Conservation (phyloP, 2,888 invertebrate genomes). For the Auanema freiburgensis region DNA sequence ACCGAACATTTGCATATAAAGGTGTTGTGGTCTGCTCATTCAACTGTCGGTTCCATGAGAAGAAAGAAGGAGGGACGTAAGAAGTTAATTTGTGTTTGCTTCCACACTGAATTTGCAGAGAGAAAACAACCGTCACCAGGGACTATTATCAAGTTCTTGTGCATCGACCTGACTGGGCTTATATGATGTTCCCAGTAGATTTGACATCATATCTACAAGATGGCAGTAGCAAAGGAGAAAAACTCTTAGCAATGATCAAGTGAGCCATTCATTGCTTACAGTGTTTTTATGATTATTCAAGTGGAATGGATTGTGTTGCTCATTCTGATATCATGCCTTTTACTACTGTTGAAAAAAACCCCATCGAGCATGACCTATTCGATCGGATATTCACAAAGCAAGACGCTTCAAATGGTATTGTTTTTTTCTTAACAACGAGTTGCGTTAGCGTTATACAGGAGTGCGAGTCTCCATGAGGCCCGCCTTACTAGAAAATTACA, state of each 20-base stretch:
- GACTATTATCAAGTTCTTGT: constrained; percentile 93
- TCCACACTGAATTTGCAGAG: constrained; percentile 25
- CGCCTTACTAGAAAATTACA: constrained; percentile 40
- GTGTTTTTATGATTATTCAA: constrained; percentile 32
- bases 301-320: constrained; percentile 91
- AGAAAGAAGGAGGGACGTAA: constrained; percentile 29
- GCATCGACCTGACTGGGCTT: constrained; percentile 92
- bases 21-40: constrained; percentile 96
- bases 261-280: constrained; percentile 8
- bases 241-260: constrained; percentile 43
- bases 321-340: constrained; percentile 97
- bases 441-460: background rate
- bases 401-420: constrained; percentile 5
- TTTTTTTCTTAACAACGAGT: background rate
- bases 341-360: constrained; percentile 78
- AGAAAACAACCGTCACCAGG: constrained; percentile 64
- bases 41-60: constrained; percentile 89
- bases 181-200: constrained; percentile 81
- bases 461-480: constrained; percentile 31
- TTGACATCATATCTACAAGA: constrained; percentile 58
- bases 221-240: constrained; percentile 35
- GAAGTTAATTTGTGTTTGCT: constrained; percentile 1
- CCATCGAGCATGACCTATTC: constrained; percentile 91
- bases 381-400: constrained; percentile 46
- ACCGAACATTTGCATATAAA: constrained; percentile 93